Conservation (phyloP, 2,113 vertebrate species). For the Ursus arctos region DNA sequence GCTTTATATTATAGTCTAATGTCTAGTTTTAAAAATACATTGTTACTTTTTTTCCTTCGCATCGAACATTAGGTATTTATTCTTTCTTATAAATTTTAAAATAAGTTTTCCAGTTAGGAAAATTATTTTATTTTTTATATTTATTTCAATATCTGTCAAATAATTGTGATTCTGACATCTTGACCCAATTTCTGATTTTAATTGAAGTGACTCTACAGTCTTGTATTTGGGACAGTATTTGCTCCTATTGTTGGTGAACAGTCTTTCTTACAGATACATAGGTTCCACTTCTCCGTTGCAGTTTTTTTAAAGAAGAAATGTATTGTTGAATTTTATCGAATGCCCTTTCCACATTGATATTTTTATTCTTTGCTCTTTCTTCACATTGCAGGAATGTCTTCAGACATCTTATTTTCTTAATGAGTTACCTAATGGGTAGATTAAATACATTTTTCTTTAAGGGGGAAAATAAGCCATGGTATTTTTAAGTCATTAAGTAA, state of each 20-base stretch:
- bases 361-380: conserved; percentile 13
- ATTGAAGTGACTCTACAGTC: not conserved
- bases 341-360: not conserved
- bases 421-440: not conserved
- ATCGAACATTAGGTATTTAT: not conserved
- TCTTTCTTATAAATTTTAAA: not conserved
- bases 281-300: not conserved
- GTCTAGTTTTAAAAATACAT: not conserved
- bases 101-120: not conserved
- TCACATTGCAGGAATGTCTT: not conserved
- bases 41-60: not conserved
- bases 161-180: not conserved
- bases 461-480: not conserved
- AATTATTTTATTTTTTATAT: not conserved
- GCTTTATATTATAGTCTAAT: not conserved
- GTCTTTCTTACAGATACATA: not conserved
- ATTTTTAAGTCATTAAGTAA: not conserved
- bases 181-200: conserved; percentile 37
- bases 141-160: not conserved
- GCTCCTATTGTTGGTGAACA: not conserved
- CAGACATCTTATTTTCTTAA: not conserved
- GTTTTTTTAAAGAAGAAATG: not conserved
- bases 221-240: not conserved
- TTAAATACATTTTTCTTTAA: not conserved
- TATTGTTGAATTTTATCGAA: not conserved